Percentiles rank a stretch among this genome's conserved stretches.
Conservation (phyloP, 2,113 vertebrate species). For the Thermophis baileyi region DNA sequence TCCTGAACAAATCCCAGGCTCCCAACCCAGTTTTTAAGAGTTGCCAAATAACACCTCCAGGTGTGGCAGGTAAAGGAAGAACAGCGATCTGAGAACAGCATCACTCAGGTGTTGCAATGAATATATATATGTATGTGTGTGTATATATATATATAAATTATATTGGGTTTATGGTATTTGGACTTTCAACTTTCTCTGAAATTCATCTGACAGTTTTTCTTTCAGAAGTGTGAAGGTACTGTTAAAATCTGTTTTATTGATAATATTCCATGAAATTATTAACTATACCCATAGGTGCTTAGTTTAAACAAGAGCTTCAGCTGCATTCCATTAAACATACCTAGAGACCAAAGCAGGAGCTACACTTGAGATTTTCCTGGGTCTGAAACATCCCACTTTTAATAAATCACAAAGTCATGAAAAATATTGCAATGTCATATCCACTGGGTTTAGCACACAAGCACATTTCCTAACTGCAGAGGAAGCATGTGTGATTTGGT, state of each 20-base stretch:
- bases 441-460: background rate
- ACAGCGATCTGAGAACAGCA: background rate
- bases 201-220: background rate
- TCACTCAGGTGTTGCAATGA: background rate
- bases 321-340: background rate
- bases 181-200: background rate
- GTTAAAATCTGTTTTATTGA: background rate
- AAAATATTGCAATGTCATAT: background rate
- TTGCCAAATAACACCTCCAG: constrained; percentile 13
- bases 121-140: no score
- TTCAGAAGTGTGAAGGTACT: background rate
- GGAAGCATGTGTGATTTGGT: background rate
- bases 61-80: background rate
- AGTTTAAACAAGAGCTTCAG: background rate
- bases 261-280: background rate
- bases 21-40: background rate
- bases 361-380: background rate
- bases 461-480: background rate
- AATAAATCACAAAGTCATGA: background rate
- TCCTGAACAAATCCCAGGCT: background rate
- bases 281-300: background rate
- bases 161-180: background rate
- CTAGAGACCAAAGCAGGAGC: background rate
- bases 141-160: no score
- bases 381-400: background rate